Conservation (phyloP, 2,888 invertebrate species). For the Drosophila limbata region DNA sequence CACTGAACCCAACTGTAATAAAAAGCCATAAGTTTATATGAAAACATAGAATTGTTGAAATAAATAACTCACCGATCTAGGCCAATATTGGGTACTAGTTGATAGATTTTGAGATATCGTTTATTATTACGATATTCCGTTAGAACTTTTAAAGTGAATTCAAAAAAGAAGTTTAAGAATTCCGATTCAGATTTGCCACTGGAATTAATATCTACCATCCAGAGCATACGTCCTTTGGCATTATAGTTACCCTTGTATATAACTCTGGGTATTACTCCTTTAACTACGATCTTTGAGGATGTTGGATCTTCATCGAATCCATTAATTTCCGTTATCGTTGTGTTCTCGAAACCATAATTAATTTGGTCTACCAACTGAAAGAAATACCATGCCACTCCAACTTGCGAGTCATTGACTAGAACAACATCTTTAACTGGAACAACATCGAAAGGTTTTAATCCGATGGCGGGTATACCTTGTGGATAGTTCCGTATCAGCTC, state of each 20-base stretch:
- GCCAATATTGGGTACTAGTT: constrained; percentile 56
- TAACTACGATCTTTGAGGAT: constrained; percentile 46
- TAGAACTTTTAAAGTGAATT: constrained; percentile 54
- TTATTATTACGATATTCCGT: constrained; percentile 66
- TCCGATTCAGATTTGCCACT: constrained; percentile 53
- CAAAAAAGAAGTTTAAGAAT: constrained; percentile 59
- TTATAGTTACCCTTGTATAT: constrained; percentile 58
- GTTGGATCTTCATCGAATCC: constrained; percentile 67
- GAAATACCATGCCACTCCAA: constrained; percentile 54
- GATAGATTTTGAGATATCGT: constrained; percentile 63
- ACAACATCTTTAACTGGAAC: constrained; percentile 49
- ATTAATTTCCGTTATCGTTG: constrained; percentile 60
- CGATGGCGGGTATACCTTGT: constrained; percentile 72
- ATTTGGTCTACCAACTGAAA: constrained; percentile 63
- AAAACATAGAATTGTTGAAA: not conserved
- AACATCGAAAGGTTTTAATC: constrained; percentile 69
- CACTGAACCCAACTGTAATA: constrained; percentile 56
- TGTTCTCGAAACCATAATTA: constrained; percentile 70
- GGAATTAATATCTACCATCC: constrained; percentile 59
- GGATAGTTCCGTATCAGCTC: constrained; percentile 64
- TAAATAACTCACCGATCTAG: constrained; percentile 55
- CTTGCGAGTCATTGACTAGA: constrained; percentile 47
- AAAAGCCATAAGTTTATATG: not conserved
- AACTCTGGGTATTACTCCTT: constrained; percentile 59
- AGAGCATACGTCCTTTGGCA: constrained; percentile 61